A percentile compares a stretch with the other conserved stretches of the same genome.
phyloP scores from a whole-genome alignment of 2,797 vertebrate genomes.

The Mionectes olivaceus region DNA sequence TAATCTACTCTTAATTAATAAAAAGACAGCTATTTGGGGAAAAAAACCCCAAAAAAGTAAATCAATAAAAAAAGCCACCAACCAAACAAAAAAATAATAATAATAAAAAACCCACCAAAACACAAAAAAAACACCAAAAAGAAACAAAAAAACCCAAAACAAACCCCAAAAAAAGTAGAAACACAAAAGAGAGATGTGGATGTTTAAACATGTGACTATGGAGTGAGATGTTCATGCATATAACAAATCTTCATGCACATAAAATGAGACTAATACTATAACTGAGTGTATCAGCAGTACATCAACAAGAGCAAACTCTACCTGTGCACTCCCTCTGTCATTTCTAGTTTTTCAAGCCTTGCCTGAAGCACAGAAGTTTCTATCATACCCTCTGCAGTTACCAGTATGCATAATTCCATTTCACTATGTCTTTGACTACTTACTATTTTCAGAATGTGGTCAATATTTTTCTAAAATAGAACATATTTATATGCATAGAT shows the following conservation, averaged over 20 bases:
- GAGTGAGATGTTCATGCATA: background rate
- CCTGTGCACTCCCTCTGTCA: background rate
- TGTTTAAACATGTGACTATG: background rate
- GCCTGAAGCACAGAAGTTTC: background rate
- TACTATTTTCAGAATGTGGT: background rate
- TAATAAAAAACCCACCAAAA: background rate
- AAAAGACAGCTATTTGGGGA: background rate
- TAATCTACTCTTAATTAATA: background rate
- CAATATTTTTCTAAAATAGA: background rate
- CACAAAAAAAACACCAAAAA: background rate
- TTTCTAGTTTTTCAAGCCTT: background rate
- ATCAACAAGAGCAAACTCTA: background rate
- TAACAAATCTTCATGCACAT: background rate
- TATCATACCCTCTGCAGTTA: background rate
- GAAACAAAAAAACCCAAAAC: too few relatives aligned
- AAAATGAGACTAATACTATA: background rate
- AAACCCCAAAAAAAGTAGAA: background rate
- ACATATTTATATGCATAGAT: background rate
- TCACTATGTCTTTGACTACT: background rate
- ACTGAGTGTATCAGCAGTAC: background rate
- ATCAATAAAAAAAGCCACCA: background rate
- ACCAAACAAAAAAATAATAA: background rate
- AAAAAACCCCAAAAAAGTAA: background rate
- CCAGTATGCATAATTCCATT: background rate
- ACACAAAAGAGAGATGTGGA: rapidly evolving